Evolutionary conservation across 1,140 invertebrate species (phyloP).

Genomic region (Gryon sp.): DNA sequence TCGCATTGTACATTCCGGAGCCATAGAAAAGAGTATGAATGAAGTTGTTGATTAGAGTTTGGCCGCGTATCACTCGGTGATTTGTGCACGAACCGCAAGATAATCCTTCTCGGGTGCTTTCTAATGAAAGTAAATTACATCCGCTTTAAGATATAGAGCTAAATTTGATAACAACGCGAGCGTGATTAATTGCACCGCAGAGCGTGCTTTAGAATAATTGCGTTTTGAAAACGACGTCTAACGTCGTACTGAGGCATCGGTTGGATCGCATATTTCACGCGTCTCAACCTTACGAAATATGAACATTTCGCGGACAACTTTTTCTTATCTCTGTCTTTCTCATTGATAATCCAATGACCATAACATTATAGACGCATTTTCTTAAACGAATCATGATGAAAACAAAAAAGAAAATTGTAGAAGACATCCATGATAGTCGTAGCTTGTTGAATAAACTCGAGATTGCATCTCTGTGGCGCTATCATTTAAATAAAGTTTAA

Average conservation of each 20-base stretch:
- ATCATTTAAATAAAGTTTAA: constrained; percentile 42
- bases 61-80: constrained; percentile 34
- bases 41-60: constrained; percentile 30
- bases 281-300: constrained; percentile 44
- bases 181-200: constrained; percentile 55
- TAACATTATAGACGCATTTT: constrained; percentile 25
- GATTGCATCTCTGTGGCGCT: constrained; percentile 20
- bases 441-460: constrained; percentile 11
- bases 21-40: too few species aligned
- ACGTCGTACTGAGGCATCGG: constrained; percentile 39
- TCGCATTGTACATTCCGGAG: background rate
- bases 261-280: constrained; percentile 58
- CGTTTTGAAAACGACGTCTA: constrained; percentile 58
- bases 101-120: constrained; percentile 49
- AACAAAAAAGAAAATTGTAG: constrained; percentile 22
- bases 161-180: constrained; percentile 58
- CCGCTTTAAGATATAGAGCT: constrained; percentile 53
- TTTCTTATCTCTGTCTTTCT: constrained; percentile 15
- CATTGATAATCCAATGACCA: constrained; percentile 21
- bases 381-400: too few species aligned
- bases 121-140: constrained; percentile 61
- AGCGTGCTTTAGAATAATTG: constrained; percentile 55
- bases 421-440: constrained; percentile 1
- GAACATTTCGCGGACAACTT: constrained; percentile 3
- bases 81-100: constrained; percentile 41